A percentile compares a stretch with the other conserved stretches of the same genome.
Evolutionary conservation across 2,113 vertebrate genomes (phyloP).

Genomic region (Caloenas nicobarica): DNA sequence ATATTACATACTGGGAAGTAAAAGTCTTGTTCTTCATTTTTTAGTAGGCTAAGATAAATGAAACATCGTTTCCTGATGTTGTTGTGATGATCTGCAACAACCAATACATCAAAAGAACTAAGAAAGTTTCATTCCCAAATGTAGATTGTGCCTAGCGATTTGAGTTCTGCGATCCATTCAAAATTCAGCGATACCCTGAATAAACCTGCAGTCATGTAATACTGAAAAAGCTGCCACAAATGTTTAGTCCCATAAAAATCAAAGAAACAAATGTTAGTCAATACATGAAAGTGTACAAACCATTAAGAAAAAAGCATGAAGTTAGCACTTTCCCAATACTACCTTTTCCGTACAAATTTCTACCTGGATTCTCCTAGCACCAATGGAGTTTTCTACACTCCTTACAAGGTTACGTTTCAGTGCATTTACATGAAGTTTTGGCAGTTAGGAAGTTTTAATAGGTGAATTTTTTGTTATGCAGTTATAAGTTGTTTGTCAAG

Average conservation of each 20-base stretch:
- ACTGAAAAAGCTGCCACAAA: background rate
- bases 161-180: background rate
- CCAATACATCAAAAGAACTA: background rate
- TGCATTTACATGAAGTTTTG: background rate
- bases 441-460: slow-evolving; percentile 28
- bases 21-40: background rate
- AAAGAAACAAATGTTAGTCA: background rate
- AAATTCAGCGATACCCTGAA: background rate
- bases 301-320: background rate
- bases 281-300: background rate
- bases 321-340: background rate
- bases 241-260: background rate
- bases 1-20: accelerated
- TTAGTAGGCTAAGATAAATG: background rate
- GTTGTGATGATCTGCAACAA: background rate
- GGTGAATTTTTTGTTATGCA: background rate
- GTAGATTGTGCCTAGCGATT: background rate
- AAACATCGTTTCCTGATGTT: background rate
- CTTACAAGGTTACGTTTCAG: background rate
- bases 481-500: slow-evolving; percentile 31
- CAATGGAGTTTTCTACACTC: background rate
- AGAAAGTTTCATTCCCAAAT: background rate
- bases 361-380: background rate
- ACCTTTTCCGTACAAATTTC: background rate
- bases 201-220: background rate